Evolutionary conservation across 64 coral and sea anemone genomes (phyloP).

Genomic region (Dendrophyllia cribrosa): DNA sequence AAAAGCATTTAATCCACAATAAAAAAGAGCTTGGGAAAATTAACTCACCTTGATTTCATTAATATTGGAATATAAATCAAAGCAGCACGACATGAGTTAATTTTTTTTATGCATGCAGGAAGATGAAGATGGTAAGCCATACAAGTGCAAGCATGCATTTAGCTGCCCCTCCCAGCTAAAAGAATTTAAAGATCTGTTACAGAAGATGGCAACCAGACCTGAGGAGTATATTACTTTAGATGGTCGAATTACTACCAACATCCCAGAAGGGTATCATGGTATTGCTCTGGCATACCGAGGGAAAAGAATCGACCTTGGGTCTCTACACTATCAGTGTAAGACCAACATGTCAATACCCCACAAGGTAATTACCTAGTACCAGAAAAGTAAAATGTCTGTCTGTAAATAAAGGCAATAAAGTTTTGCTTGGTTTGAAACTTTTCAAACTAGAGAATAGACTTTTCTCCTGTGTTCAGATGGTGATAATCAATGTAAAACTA

Average conservation of each 20-base stretch:
- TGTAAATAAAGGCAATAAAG: too few relatives aligned
- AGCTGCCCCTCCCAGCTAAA: slow-evolving; percentile 29
- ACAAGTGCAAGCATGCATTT: slow-evolving; percentile 59
- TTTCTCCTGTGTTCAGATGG: too few relatives aligned
- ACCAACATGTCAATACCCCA: slow-evolving; percentile 70
- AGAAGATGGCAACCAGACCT: slow-evolving; percentile 46
- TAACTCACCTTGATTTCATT: background rate
- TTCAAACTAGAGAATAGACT: too few relatives aligned
- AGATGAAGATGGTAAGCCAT: slow-evolving; percentile 35
- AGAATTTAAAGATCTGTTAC: slow-evolving; percentile 35
- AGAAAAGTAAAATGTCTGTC: too few relatives aligned
- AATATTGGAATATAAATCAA: background rate
- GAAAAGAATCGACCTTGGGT: slow-evolving; percentile 48
- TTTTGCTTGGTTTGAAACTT: too few relatives aligned
- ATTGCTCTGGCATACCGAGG: slow-evolving; percentile 43
- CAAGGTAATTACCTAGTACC: background rate
- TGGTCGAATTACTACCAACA: slow-evolving; percentile 34
- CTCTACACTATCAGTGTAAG: slow-evolving; percentile 62
- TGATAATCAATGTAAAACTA: too few relatives aligned
- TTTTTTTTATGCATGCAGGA: slow-evolving; percentile 9
- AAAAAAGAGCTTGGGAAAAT: background rate
- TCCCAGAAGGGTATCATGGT: slow-evolving; percentile 42
- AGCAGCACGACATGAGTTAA: background rate
- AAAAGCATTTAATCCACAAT: too few relatives aligned
- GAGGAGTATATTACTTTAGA: slow-evolving; percentile 60